Conservation (phyloP, 2,113 vertebrate genomes). For the Anas platyrhynchos region DNA sequence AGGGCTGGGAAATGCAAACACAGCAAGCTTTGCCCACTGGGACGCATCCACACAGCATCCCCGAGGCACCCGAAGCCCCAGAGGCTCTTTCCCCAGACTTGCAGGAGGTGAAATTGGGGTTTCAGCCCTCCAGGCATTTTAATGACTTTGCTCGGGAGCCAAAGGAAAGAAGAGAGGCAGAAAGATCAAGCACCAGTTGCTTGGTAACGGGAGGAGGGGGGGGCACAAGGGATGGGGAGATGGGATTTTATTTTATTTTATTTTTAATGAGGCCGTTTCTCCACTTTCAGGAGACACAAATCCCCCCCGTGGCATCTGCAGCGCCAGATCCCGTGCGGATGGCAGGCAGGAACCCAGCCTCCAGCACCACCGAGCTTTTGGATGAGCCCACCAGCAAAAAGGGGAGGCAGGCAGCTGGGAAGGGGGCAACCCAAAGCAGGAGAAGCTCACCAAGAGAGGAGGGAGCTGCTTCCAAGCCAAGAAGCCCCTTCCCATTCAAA, state of each 20-base stretch:
- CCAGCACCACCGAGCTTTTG: not conserved
- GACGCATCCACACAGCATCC: not conserved
- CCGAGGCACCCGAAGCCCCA: not conserved
- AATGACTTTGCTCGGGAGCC: conserved; percentile 48
- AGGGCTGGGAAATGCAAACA: not conserved
- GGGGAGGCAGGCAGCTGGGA: not conserved
- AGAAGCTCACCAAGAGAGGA: not conserved
- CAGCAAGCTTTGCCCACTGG: not conserved
- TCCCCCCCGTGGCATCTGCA: not conserved
- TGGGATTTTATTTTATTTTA: not conserved
- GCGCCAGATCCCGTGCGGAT: not conserved
- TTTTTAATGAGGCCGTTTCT: not conserved
- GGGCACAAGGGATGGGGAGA: not conserved
- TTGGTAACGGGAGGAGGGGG: conserved; percentile 53
- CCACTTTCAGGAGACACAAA: not conserved
- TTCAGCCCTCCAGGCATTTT: conserved; percentile 39
- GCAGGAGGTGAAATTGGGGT: conserved; percentile 27
- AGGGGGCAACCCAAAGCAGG: not conserved
- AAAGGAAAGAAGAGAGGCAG: conserved; percentile 44
- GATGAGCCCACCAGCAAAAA: not conserved
- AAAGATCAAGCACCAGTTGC: conserved; percentile 64
- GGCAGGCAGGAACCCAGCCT: not conserved
- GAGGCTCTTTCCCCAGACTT: not conserved
- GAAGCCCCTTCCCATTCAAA: not conserved
- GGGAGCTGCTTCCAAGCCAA: not conserved